phyloP scores from a whole-genome alignment of 2,113 vertebrate genomes.

The Paratilapia polleni region DNA sequence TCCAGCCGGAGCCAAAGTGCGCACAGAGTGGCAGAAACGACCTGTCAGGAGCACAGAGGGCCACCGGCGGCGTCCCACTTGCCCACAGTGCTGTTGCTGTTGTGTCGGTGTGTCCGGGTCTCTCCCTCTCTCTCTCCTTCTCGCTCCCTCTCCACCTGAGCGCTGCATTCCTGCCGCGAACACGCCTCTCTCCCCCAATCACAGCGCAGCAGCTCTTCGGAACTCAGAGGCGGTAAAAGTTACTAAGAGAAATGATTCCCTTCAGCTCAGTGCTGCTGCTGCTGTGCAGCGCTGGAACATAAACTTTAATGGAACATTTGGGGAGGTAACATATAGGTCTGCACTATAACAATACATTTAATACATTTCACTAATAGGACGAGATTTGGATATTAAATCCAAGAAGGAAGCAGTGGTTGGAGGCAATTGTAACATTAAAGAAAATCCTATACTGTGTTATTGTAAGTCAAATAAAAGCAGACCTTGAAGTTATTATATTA shows the following conservation, averaged over 20 bases:
- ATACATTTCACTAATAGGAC: neutral
- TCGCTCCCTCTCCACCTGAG: constrained; percentile 58
- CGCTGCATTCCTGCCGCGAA: constrained; percentile 53
- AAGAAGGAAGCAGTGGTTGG: accelerated
- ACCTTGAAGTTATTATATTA: too few relatives aligned
- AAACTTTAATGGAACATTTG: too few relatives aligned
- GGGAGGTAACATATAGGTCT: neutral
- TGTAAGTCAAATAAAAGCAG: neutral
- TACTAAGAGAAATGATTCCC: neutral
- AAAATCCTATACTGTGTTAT: neutral
- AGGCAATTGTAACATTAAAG: neutral
- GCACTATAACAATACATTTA: neutral
- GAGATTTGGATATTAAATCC: neutral
- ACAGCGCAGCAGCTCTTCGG: constrained; percentile 28
- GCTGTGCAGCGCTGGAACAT: too few relatives aligned
- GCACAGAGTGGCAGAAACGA: neutral
- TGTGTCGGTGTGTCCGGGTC: neutral
- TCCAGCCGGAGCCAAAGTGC: neutral
- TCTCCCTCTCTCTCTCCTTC: neutral
- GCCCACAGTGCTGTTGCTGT: neutral
- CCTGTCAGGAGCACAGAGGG: neutral
- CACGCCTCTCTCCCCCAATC: constrained; percentile 62
- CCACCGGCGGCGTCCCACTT: neutral
- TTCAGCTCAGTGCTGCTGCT: neutral
- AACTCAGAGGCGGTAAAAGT: constrained; percentile 13